These are phyloP conservation scores for Zapornia atra DNA, from an alignment of 2,113 vertebrate species.

Conservation along the genomic window DNA sequence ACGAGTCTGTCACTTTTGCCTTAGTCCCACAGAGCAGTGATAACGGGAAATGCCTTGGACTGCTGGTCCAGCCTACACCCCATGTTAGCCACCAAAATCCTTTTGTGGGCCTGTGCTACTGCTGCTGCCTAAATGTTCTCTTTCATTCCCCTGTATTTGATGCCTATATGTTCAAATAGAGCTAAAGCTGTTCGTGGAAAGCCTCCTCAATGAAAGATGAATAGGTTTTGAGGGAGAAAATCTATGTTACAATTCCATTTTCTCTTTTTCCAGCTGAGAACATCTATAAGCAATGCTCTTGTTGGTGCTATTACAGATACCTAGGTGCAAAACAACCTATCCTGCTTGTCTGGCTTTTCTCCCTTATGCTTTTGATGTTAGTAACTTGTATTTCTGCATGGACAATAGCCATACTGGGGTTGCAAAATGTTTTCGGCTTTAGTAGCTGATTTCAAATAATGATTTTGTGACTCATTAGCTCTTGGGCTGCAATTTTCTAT, in stretches of 20 bases:
- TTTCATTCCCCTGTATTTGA: background rate
- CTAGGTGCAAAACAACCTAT: background rate
- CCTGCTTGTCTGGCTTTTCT: background rate
- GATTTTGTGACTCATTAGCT: slow-evolving; percentile 27
- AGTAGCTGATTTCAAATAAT: background rate
- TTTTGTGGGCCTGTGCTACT: background rate
- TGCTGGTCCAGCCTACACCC: background rate
- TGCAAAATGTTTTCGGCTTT: background rate
- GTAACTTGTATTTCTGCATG: background rate
- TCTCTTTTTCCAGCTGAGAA: background rate
- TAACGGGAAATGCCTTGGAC: background rate
- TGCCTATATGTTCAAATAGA: background rate
- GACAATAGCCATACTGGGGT: background rate
- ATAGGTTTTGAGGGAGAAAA: background rate
- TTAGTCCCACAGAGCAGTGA: background rate
- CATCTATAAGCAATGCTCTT: background rate
- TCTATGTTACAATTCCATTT: background rate
- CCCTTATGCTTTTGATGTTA: background rate
- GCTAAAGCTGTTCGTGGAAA: background rate
- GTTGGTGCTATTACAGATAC: background rate
- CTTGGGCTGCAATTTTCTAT: background rate
- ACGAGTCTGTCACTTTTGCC: background rate
- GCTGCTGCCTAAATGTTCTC: background rate
- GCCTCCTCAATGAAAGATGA: background rate
- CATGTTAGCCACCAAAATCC: background rate